Evolutionary conservation across 2,113 vertebrate species (phyloP), one percentile per base, ranked within the genome.

Genomic region (Podarcis raffonei): DNA sequence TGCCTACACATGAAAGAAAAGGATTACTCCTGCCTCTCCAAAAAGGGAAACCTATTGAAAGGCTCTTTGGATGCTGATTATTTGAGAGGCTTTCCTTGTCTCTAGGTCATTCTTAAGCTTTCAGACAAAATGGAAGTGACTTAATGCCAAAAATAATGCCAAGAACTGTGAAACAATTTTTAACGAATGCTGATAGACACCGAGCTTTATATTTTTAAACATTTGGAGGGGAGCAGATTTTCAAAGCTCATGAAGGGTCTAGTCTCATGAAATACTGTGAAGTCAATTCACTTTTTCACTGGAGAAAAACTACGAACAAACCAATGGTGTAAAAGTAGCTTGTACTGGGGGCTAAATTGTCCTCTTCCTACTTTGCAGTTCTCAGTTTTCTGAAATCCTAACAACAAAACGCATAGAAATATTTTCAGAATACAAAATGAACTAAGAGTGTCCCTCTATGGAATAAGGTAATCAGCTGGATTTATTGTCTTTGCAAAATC

Each of bases 401-500:
- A 53, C 53, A 75, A 83, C 69, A 81, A 81, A 76, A 69, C 8
- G 81, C 48, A 85, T 27, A 81, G 90, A 91, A 83, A 22, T 6
- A 84, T 86, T 92, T 81, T 84, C 90, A 32, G 86, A 59, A 90
- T 83, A 69, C 91, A 94, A 94, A 93, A 89, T 87, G 86, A 94
- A 87, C 92, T 66, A 25, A 91, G 83, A 84, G 32, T 4, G 83
- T 81, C 53, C 92, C 92, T 74, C 59, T 68, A 86, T 92, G 85
- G 84, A 69, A 92, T 87, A 91, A 65, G 74, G n/a, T 71, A 83
- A 94, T 95, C 91, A 92, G 94, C 92, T 89, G 93, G 91, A 96
- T 94, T 94, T 95, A 96, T 93, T 96, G 92, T 95, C 92, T 95
- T 88, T 92, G 88, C 81, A 95, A 93, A 94, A 96, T 96, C 93